Evolutionary conservation across 2,797 vertebrate species (phyloP).

Genomic region (Dromococcyx pavoninus): DNA sequence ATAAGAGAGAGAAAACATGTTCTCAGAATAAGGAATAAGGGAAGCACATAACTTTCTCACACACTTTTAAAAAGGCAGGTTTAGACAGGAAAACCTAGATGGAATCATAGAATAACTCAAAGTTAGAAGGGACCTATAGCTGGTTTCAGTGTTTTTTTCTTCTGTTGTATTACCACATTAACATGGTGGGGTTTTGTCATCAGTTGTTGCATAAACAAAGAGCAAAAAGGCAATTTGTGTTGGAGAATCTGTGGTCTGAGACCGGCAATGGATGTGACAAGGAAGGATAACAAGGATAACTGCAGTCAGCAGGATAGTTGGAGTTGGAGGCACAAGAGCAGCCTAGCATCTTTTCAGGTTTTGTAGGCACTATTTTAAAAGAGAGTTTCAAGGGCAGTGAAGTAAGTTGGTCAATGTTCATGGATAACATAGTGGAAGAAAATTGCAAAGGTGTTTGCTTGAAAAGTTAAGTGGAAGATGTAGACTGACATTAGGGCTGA

Average conservation of each 20-base stretch:
- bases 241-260: not conserved
- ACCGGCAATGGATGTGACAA: not conserved
- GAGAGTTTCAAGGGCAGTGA: conserved; percentile 1
- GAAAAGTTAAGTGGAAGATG: conserved; percentile 5
- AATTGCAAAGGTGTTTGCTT: not conserved
- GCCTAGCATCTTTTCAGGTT: not conserved
- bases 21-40: not conserved
- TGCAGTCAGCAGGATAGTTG: not conserved
- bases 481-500: not conserved
- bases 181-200: not conserved
- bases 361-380: not conserved
- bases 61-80: not conserved
- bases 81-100: not conserved
- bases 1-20: not conserved
- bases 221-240: not conserved
- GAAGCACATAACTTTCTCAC: not conserved
- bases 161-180: not conserved
- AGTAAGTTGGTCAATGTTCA: not conserved
- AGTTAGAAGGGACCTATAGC: not conserved
- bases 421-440: not conserved
- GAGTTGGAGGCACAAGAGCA: not conserved
- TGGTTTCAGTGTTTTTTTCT: not conserved
- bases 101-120: not conserved
- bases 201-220: not conserved
- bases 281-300: not conserved